Base-by-base conservation (phyloP, 2,888 invertebrate genomes). In the Leucophenga montana region DNA sequence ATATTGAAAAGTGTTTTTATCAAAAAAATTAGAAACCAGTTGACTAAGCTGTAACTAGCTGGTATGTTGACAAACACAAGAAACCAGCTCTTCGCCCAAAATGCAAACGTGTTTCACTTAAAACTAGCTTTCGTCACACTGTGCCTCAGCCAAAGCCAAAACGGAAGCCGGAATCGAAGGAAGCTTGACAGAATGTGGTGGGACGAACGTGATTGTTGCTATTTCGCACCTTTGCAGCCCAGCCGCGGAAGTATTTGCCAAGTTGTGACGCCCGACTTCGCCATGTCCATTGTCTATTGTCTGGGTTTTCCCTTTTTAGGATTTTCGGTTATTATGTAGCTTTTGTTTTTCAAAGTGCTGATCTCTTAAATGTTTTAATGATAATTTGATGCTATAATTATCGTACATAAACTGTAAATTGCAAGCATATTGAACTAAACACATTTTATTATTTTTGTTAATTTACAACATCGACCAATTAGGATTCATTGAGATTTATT, bases 241-340 rank as follows among this genome's bases (percentile, higher is more conserved):
- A 8, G 39, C 39, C 39, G 39, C 39, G 11, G 1, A 39, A 11
- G 39, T 39, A 39, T 79, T 80, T 72, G 79, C 72, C 74, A 71
- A 73, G 78, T 72, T 72, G 65, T 65, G 33, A 27, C 46, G 39
- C 1, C 39, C 8, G 39, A 57, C 31, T 59, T 20, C 64, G 44
- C 11, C 11, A 8, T 11, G 8, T 39, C 11, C 39, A 39, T 39
- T 39, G 39, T 13, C 68, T 62, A 57, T 46, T 8, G 5, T 8
- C 9, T 53, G 9, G 53, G n/a, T 8, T 53, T 53, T 53, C 9
- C n/a, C 14, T 53, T 53, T 13, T 54, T 54, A 0, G 16, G 13
- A 13, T 54, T 54, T 54, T 54, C 6, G 50, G 8, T 54, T 6
- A 9, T 9, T 53, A n/a, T 53, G 20, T 18, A 20, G 11, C 54